phyloP scores from a whole-genome alignment of 2,888 invertebrate species.

The Hyalella azteca region DNA sequence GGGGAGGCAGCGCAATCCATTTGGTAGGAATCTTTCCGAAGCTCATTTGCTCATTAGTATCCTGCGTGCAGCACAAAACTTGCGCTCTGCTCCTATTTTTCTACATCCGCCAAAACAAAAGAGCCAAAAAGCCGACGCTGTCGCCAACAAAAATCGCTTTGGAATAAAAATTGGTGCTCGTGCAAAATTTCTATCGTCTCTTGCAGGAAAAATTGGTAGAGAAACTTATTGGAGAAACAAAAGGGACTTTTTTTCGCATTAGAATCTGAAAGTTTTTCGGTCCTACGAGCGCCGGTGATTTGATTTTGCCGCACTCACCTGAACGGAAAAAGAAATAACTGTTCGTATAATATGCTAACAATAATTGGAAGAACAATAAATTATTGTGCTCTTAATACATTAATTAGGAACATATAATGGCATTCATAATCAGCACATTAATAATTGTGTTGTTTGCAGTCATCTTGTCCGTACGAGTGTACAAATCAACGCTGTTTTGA shows the following conservation, averaged over 20 bases:
- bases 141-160: constrained; percentile 10
- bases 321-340: no score
- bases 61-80: not conserved
- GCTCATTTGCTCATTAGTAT: constrained; percentile 28
- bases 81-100: constrained; percentile 16
- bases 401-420: no score
- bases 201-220: not conserved
- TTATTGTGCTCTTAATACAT: no score
- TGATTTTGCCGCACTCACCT: no score
- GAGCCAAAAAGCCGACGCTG: constrained; percentile 10
- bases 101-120: constrained; percentile 25
- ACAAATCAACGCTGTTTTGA: no score
- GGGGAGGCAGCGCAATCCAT: not conserved
- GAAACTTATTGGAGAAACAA: constrained; percentile 26
- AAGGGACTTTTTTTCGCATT: not conserved
- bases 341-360: no score
- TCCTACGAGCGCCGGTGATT: no score
- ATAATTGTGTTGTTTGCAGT: no score
- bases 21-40: constrained; percentile 22
- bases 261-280: constrained; percentile 5
- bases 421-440: no score
- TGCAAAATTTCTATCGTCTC: constrained; percentile 12
- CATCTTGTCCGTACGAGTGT: no score
- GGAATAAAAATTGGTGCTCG: constrained; percentile 21
- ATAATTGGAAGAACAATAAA: no score